These are phyloP conservation scores for Eledone cirrhosa DNA, from an alignment of 2,888 invertebrate species.

Conservation along the genomic window DNA sequence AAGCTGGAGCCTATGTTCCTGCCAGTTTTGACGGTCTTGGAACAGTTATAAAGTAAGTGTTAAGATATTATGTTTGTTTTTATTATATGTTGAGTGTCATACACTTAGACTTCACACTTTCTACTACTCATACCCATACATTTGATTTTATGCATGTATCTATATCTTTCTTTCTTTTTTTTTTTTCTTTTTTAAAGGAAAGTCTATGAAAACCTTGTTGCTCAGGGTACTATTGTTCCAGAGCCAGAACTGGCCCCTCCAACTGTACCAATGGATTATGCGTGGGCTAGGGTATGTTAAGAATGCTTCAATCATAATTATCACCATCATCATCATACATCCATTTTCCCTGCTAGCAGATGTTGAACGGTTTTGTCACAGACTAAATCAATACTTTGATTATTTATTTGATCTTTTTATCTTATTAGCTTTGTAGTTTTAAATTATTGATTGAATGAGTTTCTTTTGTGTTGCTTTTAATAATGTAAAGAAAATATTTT, in stretches of 20 bases:
- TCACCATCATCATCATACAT: too few relatives aligned
- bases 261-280: slow-evolving; percentile 99
- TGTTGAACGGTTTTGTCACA: background rate
- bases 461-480: too few relatives aligned
- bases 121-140: too few relatives aligned
- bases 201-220: slow-evolving; percentile 76
- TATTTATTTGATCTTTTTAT: too few relatives aligned
- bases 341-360: too few relatives aligned
- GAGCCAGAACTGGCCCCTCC: slow-evolving; percentile 94
- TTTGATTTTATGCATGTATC: too few relatives aligned
- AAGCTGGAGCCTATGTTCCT: slow-evolving; percentile 90
- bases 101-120: too few relatives aligned
- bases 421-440: too few relatives aligned
- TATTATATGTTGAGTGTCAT: background rate
- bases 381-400: background rate
- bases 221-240: slow-evolving; percentile 82
- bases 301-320: too few relatives aligned
- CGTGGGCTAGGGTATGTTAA: slow-evolving; percentile 83
- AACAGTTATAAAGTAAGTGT: slow-evolving; percentile 75
- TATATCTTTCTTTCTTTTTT: background rate
- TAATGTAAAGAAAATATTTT: too few relatives aligned
- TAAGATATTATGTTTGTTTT: background rate
- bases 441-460: too few relatives aligned
- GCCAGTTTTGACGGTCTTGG: slow-evolving; percentile 90
- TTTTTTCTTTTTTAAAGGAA: slow-evolving; percentile 48